A percentile compares a stretch with the other conserved stretches of the same genome.
phyloP scores from a whole-genome alignment of 2,113 vertebrate genomes.

The Pluvialis apricaria region DNA sequence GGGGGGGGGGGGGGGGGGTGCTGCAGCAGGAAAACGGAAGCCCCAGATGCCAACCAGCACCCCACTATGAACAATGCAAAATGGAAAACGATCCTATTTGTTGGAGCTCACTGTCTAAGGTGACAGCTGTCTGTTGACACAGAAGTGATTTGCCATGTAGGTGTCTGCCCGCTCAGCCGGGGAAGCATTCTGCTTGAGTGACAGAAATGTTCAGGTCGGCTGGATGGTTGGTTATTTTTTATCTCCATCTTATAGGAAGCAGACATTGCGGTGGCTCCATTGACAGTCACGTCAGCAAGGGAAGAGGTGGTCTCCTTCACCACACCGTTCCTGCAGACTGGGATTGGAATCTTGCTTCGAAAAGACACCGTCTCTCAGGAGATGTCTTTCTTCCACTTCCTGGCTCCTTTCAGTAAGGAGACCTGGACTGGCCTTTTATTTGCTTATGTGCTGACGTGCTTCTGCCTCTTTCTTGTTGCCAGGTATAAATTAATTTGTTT shows the following conservation, averaged over 20 bases:
- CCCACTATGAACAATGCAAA: background rate
- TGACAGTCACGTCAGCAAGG: slow-evolving; percentile 78
- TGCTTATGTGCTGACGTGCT: slow-evolving; percentile 80
- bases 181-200: background rate
- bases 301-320: slow-evolving; percentile 83
- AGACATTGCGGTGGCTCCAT: slow-evolving; percentile 82
- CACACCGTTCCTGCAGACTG: slow-evolving; percentile 85
- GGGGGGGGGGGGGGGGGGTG: background rate
- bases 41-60: background rate
- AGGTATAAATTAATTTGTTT: slow-evolving; percentile 65
- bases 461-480: slow-evolving; percentile 84
- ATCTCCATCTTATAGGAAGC: slow-evolving; percentile 73
- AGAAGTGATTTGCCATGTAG: background rate
- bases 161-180: background rate
- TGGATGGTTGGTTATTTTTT: background rate
- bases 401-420: slow-evolving; percentile 83
- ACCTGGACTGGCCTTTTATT: slow-evolving; percentile 83
- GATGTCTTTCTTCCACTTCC: slow-evolving; percentile 75
- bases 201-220: background rate
- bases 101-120: background rate
- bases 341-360: slow-evolving; percentile 82
- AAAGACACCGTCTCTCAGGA: slow-evolving; percentile 66
- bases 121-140: background rate
- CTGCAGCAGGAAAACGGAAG: background rate
- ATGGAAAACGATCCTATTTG: background rate